phyloP scores from a whole-genome alignment of 2,888 invertebrate species.

The Caenorhabditis afra region DNA sequence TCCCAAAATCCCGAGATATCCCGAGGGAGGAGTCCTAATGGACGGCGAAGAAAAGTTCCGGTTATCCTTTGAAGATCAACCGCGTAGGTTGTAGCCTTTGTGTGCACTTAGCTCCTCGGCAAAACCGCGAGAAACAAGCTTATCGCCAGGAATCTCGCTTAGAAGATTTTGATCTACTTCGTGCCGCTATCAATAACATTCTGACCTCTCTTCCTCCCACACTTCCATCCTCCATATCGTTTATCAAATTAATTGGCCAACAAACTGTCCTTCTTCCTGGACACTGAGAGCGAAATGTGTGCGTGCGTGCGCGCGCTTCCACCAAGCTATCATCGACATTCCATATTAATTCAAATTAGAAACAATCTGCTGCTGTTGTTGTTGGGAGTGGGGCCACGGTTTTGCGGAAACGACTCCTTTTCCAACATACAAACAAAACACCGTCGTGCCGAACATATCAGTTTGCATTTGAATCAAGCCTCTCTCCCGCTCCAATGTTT shows the following conservation, averaged over 20 bases:
- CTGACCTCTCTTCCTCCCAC: constrained; percentile 26
- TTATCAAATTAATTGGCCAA: constrained; percentile 28
- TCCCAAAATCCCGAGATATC: too few relatives aligned
- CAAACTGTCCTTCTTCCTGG: not conserved
- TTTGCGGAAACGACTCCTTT: not conserved
- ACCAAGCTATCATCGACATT: constrained; percentile 13
- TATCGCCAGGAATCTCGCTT: too few relatives aligned
- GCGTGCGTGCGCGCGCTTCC: not conserved
- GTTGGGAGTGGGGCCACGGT: too few relatives aligned
- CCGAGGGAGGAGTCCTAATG: too few relatives aligned
- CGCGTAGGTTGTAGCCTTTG: not conserved
- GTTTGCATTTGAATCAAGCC: constrained; percentile 22
- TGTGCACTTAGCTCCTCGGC: not conserved
- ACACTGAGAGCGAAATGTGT: too few relatives aligned
- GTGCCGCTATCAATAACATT: constrained; percentile 36
- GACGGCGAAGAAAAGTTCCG: not conserved
- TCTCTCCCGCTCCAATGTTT: not conserved
- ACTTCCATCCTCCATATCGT: too few relatives aligned
- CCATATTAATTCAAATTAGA: constrained; percentile 18
- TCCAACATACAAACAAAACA: constrained; percentile 7
- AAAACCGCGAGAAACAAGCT: too few relatives aligned
- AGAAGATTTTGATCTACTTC: constrained; percentile 36
- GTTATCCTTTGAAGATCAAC: not conserved
- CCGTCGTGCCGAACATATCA: constrained; percentile 27
- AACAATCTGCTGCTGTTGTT: constrained; percentile 1